Percentiles rank a stretch among this genome's conserved stretches.
phyloP scores from a whole-genome alignment of 2,888 invertebrate species.

The Seira sanloemensis region DNA sequence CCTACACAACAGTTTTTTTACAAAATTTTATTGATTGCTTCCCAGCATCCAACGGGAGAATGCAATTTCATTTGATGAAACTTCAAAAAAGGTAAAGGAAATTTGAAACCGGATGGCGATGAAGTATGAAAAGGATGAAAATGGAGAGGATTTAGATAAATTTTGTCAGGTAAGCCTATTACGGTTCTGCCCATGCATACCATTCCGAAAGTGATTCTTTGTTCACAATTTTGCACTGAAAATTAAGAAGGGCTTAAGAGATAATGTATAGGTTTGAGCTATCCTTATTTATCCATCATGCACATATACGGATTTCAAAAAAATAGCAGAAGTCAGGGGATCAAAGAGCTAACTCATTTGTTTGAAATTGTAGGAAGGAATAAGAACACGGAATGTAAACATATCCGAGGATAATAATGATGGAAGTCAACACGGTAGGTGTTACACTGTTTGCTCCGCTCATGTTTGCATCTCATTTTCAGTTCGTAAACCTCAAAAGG shows the following conservation, averaged over 20 bases:
- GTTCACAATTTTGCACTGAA: background rate
- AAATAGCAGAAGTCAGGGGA: background rate
- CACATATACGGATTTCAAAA: background rate
- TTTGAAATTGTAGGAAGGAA: background rate
- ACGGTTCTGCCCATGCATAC: background rate
- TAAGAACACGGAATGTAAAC: background rate
- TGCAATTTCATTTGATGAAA: constrained; percentile 20
- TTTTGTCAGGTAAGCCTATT: background rate
- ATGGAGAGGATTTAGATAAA: background rate
- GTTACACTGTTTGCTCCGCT: background rate
- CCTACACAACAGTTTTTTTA: too few species aligned
- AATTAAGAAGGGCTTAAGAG: background rate
- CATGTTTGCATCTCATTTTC: constrained; percentile 8
- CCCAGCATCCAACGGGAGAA: too few species aligned
- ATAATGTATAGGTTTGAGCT: background rate
- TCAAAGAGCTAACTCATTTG: background rate
- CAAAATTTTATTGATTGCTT: background rate
- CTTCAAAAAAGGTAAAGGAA: background rate
- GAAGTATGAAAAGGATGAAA: background rate
- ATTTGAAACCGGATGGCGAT: background rate
- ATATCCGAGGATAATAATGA: background rate
- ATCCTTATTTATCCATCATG: background rate
- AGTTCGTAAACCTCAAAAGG: constrained; percentile 3
- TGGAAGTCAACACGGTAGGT: background rate
- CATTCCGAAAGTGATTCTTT: background rate